phyloP scores from a whole-genome alignment of 2,113 vertebrate species.

The Pitta sordida region DNA sequence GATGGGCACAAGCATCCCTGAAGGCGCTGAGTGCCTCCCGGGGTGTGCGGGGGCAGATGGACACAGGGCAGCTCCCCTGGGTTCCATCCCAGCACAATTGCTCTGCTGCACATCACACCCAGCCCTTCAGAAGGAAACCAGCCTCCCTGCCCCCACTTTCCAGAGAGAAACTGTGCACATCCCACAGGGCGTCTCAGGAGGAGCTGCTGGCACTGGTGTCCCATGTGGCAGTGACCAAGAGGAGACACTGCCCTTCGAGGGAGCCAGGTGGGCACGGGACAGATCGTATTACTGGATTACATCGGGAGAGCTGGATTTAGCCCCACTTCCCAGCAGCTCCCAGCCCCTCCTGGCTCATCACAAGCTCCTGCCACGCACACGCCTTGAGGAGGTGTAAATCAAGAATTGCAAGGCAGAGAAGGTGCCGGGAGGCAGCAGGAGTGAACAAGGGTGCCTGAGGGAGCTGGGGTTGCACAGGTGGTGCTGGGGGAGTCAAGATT shows the following conservation, averaged over 20 bases:
- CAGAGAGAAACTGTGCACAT: neutral
- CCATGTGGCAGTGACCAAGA: neutral
- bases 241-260: neutral
- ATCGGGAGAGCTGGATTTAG: neutral
- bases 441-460: neutral
- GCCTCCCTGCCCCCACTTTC: neutral
- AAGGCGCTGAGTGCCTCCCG: neutral
- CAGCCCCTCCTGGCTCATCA: neutral
- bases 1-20: neutral
- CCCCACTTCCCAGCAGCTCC: neutral
- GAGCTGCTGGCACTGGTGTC: neutral
- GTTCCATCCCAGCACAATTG: neutral
- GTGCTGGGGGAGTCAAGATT: neutral
- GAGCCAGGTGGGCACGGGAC: fast-evolving
- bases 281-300: slow-evolving; percentile 50
- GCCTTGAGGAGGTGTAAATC: neutral
- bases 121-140: neutral
- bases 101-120: neutral
- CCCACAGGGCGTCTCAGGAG: neutral
- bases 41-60: neutral
- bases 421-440: neutral
- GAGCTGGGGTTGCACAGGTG: neutral
- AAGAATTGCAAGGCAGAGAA: neutral
- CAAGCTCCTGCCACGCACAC: neutral
- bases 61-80: neutral